Evolutionary conservation across 2,797 vertebrate species (phyloP).

Genomic region (Oreortyx pictus): DNA sequence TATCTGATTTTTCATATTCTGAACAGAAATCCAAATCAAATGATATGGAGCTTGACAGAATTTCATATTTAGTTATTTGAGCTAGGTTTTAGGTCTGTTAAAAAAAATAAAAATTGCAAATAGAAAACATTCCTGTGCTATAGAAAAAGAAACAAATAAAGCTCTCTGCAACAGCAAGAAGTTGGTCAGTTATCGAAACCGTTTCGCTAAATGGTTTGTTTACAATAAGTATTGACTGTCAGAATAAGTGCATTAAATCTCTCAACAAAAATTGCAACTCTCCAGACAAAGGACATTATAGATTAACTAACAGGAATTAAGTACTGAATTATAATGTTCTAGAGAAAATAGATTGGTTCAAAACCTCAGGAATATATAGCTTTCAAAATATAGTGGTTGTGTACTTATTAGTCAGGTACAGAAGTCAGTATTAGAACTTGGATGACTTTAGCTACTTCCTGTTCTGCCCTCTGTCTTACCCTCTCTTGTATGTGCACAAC

Average conservation of each 20-base stretch:
- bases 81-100: not conserved
- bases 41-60: not conserved
- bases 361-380: not conserved
- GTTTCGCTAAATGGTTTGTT: not conserved
- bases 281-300: not conserved
- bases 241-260: not conserved
- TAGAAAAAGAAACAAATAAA: not conserved
- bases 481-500: not conserved
- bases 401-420: not conserved
- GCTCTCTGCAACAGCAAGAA: not conserved
- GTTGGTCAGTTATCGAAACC: fast-evolving
- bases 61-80: not conserved
- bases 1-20: not conserved
- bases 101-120: not conserved
- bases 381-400: not conserved
- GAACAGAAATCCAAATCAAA: not conserved
- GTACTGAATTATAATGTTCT: not conserved
- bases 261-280: not conserved
- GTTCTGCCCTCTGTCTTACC: not conserved
- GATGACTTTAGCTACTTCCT: not conserved
- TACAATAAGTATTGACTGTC: not conserved
- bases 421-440: not conserved
- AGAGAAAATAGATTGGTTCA: not conserved
- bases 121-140: not conserved
- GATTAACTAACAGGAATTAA: not conserved